phyloP scores from a whole-genome alignment of 2,113 vertebrate genomes.

The Halcyon malimbica region DNA sequence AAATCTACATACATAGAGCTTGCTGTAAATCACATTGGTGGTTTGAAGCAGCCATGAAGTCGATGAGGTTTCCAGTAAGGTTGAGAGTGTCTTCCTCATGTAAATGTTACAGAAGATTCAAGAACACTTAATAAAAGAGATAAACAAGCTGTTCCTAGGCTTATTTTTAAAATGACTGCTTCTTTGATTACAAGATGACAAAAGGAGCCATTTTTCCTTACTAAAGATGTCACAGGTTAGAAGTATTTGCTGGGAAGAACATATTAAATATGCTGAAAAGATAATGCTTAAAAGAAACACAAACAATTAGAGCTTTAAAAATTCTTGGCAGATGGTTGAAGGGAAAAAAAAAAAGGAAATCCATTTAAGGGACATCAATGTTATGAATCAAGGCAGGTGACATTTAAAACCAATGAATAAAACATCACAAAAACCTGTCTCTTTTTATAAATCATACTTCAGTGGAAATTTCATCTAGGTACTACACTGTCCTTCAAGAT shows the following conservation, averaged over 20 bases:
- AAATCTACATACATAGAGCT: not conserved
- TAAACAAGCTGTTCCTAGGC: not conserved
- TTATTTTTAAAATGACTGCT: conserved; percentile 18
- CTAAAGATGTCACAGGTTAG: conserved; percentile 12
- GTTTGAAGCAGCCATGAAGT: not conserved
- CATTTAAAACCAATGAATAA: conserved; percentile 67
- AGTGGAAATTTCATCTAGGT: not conserved
- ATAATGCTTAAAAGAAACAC: conserved; percentile 6
- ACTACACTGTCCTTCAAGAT: not conserved
- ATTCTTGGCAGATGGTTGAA: conserved; percentile 43
- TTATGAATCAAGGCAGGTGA: conserved; percentile 62
- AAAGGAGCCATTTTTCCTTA: conserved; percentile 15
- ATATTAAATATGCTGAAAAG: not conserved
- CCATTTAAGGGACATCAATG: conserved; percentile 24
- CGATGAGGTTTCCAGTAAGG: not conserved
- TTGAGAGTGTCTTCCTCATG: not conserved
- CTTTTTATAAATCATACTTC: conserved; percentile 26
- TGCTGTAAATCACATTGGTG: not conserved
- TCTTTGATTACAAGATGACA: conserved; percentile 1
- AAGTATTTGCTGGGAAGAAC: conserved; percentile 10
- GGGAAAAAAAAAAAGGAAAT: not conserved
- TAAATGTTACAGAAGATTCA: not conserved
- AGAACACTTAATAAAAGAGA: not conserved
- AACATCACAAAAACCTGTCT: conserved; percentile 40
- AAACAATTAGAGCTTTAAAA: conserved; percentile 47